A percentile compares a stretch with the other conserved stretches of the same genome.
Conservation (phyloP, 2,888 invertebrate genomes). For the Perizoma flavofasciatum region DNA sequence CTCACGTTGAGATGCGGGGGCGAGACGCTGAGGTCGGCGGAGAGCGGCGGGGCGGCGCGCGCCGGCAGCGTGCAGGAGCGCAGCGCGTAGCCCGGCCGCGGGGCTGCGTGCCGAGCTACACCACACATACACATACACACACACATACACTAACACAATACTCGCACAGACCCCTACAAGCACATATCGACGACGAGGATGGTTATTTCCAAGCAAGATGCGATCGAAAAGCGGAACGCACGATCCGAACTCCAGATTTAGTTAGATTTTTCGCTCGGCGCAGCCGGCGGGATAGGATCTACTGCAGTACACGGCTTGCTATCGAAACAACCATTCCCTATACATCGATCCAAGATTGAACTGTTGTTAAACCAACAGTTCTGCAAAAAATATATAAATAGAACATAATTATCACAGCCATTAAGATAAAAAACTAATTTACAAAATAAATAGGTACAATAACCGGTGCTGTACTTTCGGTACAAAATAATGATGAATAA, state of each 20-base stretch:
- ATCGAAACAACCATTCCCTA: constrained; percentile 2
- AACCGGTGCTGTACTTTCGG: too few species aligned
- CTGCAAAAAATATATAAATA: constrained; percentile 9
- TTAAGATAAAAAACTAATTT: too few species aligned
- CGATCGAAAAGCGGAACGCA: too few species aligned
- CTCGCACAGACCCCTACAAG: constrained; percentile 4
- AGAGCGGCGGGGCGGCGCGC: constrained; percentile 57
- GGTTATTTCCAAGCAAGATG: too few species aligned
- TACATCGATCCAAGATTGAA: background rate
- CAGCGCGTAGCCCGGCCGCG: constrained; percentile 90
- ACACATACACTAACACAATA: constrained; percentile 24
- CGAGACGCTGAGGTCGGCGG: constrained; percentile 49
- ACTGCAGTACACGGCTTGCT: background rate
- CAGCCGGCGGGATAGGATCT: constrained; percentile 6
- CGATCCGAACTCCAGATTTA: too few species aligned
- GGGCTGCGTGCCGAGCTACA: constrained; percentile 85
- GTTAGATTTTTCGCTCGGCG: background rate
- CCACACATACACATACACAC: constrained; percentile 38
- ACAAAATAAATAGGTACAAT: too few species aligned
- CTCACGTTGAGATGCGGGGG: constrained; percentile 64
- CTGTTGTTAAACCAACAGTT: background rate
- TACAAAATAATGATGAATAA: too few species aligned
- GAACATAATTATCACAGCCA: background rate
- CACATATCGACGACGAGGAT: background rate
- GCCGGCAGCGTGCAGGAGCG: constrained; percentile 90